phyloP scores from a whole-genome alignment of 2,797 vertebrate genomes.

The Dallia pectoralis region DNA sequence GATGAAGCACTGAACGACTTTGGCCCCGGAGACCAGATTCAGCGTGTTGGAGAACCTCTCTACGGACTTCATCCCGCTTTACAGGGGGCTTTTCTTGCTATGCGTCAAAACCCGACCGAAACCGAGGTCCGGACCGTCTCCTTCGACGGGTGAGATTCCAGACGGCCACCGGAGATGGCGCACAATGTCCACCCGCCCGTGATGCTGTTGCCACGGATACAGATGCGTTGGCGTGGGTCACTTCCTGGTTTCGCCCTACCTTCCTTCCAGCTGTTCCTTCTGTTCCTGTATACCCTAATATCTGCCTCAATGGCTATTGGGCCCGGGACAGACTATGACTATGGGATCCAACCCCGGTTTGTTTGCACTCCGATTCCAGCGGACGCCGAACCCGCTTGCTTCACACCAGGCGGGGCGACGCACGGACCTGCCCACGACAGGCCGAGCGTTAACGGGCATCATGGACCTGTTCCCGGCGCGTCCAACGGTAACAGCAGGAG shows the following conservation, averaged over 20 bases:
- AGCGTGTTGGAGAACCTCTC: constrained; percentile 4
- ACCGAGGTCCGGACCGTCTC: constrained; percentile 43
- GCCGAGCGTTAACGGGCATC: constrained; percentile 38
- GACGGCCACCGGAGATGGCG: constrained; percentile 56
- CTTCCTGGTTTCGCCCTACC: constrained; percentile 37
- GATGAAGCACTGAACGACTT: constrained; percentile 16
- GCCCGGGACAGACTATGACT: constrained; percentile 68
- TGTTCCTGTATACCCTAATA: constrained; percentile 63
- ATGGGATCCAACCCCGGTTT: constrained; percentile 76
- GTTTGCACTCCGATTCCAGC: constrained; percentile 82
- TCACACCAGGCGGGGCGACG: constrained; percentile 60
- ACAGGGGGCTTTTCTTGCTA: constrained; percentile 32
- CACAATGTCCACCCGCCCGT: constrained; percentile 52
- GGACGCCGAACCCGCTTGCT: constrained; percentile 77
- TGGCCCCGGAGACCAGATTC: constrained; percentile 1
- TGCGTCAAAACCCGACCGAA: constrained; percentile 39
- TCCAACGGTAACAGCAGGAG: constrained; percentile 49
- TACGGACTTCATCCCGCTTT: constrained; percentile 10
- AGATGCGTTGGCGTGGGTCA: constrained; percentile 29
- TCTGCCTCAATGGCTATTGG: constrained; percentile 52
- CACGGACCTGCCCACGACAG: constrained; percentile 53
- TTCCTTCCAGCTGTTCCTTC: constrained; percentile 40
- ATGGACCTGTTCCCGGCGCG: constrained; percentile 30
- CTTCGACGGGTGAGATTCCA: constrained; percentile 28
- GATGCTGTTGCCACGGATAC: constrained; percentile 39